phyloP scores from a whole-genome alignment of 2,113 vertebrate species.

The Cyanocitta stelleri region DNA sequence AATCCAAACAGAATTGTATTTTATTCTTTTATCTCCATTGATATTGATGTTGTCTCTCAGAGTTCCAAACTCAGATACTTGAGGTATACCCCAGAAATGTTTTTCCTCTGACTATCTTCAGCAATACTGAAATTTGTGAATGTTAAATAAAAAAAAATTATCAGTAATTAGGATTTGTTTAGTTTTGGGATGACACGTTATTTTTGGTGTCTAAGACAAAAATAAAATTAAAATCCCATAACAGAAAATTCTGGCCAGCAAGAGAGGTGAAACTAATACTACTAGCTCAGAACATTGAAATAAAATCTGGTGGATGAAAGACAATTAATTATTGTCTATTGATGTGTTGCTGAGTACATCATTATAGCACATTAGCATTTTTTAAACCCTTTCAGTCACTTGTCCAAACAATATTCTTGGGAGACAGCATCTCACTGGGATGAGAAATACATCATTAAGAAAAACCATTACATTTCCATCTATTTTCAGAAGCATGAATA shows the following conservation, averaged over 20 bases:
- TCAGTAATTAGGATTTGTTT: background rate
- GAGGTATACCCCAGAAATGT: background rate
- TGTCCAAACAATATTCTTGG: background rate
- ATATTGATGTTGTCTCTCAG: background rate
- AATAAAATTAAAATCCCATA: background rate
- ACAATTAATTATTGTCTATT: background rate
- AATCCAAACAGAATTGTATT: background rate
- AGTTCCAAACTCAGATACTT: background rate
- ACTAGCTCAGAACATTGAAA: background rate
- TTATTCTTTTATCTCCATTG: background rate
- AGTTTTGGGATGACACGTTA: background rate
- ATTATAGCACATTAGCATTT: background rate
- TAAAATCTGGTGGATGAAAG: background rate
- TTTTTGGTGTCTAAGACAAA: background rate
- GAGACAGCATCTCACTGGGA: background rate
- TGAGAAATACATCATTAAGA: background rate
- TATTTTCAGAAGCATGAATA: background rate
- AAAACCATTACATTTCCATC: conserved; percentile 23
- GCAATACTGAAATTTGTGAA: background rate
- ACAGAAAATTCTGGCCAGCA: background rate
- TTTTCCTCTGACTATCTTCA: background rate
- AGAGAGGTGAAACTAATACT: background rate
- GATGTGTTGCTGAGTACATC: background rate
- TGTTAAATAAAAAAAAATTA: background rate
- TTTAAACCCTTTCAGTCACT: background rate